Base-by-base conservation (phyloP, 2,797 vertebrate genomes). In the Amphiprion clarkii region DNA sequence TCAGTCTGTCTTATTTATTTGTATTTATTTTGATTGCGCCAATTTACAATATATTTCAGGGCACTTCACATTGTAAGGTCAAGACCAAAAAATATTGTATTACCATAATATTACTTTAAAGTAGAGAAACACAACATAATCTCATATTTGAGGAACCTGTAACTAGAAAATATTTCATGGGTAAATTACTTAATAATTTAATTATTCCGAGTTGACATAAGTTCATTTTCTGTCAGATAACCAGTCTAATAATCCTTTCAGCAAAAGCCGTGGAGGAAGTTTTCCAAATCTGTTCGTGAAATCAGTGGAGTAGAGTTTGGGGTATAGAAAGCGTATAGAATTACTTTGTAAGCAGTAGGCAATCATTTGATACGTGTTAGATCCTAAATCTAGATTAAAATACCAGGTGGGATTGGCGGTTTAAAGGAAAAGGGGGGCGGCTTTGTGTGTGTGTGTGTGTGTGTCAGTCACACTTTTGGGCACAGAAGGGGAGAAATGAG, bases 401-500 rank as follows among this genome's bases (percentile, higher is more conserved):
- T 82, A 69, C 69, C 55, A 52, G 73, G 66, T 89, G 67, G 71
- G 77, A 72, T 58, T 52, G 72, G 25, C 31, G 19, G 53, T 40
- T 40, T 72, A 40, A 67, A 67, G 48, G 60, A 60, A 72, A 62
- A 40, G 42, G 21, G 29, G 60, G n/a, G 36, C 14, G 36, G 25
- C 58, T 58, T 58, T 33, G 27, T 33, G 29, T 49, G 49, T 61
- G 58, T 49, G 49, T 61, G 58, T 74, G 75, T 68, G 62, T 71
- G 71, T 44, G 65, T 31, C 5, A 44, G 51, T 5, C 44, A 59
- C 61, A 71, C 64, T 61, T 53, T 61, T 46, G 36, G 33, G 56
- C 64, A 74, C 85, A 89, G 77, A 85, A 88, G 81, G 79, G 67
- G 87, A 85, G 87, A 93, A 94, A 90, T 87, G 63, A 89, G 89